phyloP scores from a whole-genome alignment of 2,113 vertebrate genomes.

The Hiodon tergisus region DNA sequence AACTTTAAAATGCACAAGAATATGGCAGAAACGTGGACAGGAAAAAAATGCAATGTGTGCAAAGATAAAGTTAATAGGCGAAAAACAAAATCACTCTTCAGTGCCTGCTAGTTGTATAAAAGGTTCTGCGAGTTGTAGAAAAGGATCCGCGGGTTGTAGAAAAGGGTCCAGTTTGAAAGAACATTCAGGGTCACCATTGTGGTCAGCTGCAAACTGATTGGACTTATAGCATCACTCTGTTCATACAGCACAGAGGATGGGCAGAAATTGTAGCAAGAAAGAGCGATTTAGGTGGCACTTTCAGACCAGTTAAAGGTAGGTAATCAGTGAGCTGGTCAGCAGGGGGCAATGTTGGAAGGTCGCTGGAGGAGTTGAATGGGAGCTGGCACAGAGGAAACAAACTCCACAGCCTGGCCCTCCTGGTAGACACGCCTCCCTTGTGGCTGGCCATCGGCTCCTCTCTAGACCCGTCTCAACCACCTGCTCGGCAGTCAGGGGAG shows the following conservation, averaged over 20 bases:
- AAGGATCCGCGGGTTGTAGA: neutral
- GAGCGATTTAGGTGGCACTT: neutral
- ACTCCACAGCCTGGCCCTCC: neutral
- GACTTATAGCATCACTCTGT: neutral
- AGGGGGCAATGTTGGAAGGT: constrained; percentile 9
- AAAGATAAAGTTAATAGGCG: too few species aligned
- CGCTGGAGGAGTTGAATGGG: neutral
- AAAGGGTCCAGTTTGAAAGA: neutral
- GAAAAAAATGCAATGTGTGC: neutral
- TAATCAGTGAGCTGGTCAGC: neutral
- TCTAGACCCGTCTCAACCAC: neutral
- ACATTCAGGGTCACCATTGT: neutral
- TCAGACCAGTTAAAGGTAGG: neutral
- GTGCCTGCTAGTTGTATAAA: too few species aligned
- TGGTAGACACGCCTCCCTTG: neutral
- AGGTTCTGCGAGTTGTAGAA: neutral
- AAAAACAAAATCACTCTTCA: too few species aligned
- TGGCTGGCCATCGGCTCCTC: neutral
- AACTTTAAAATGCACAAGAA: neutral
- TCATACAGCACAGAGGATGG: neutral
- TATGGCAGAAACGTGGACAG: neutral
- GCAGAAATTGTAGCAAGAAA: neutral
- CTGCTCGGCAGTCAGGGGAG: neutral
- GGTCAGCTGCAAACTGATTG: neutral
- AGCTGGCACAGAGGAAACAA: neutral